phyloP scores from a whole-genome alignment of 2,113 vertebrate genomes.

The Lagopus leucura region DNA sequence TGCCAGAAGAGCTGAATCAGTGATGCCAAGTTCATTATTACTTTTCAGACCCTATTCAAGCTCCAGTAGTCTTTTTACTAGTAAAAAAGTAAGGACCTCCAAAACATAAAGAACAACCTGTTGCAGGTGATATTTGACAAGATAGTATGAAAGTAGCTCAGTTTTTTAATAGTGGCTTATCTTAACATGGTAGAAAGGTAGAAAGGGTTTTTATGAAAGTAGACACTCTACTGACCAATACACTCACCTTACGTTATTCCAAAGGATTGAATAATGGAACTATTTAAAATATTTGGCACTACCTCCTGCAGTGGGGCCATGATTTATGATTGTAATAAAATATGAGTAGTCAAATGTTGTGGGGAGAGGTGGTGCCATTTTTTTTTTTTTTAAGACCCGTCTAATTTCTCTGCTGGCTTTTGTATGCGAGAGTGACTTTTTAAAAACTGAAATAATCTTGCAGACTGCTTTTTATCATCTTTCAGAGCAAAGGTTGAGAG shows the following conservation, averaged over 20 bases:
- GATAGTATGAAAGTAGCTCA: neutral
- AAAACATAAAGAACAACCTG: neutral
- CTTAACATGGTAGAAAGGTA: neutral
- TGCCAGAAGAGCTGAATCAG: neutral
- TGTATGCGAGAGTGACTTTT: constrained; percentile 21
- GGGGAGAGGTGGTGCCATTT: neutral
- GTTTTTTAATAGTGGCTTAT: neutral
- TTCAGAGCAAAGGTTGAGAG: constrained; percentile 13
- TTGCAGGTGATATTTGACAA: neutral
- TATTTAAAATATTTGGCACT: neutral
- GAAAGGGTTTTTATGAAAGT: neutral
- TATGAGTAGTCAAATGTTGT: neutral
- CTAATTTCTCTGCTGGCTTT: constrained; percentile 5
- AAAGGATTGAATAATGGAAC: neutral
- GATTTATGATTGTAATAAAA: neutral
- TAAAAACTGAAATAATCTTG: neutral
- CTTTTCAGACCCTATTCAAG: neutral
- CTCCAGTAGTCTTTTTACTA: neutral
- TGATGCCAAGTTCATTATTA: neutral
- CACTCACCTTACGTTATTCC: neutral
- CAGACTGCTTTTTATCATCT: constrained; percentile 27
- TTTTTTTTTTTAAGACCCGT: neutral
- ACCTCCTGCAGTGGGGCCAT: neutral
- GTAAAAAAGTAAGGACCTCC: neutral
- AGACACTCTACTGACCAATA: neutral